A percentile compares a stretch with the other conserved stretches of the same genome.
phyloP scores from a whole-genome alignment of 2,113 vertebrate species.

The Otolemur garnettii region DNA sequence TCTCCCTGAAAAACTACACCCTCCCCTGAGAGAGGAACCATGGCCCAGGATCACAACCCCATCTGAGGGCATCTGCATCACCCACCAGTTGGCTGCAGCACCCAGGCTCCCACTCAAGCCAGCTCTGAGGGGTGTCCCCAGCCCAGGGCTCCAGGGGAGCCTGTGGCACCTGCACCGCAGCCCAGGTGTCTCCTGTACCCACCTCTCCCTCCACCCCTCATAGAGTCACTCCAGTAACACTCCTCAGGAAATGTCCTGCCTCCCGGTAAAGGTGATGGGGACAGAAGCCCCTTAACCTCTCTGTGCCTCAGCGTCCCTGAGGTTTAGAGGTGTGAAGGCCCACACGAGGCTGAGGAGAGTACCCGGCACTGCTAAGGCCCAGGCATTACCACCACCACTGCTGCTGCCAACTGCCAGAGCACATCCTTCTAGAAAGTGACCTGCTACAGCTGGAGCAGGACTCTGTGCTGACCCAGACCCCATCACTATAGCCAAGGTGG shows the following conservation, averaged over 20 bases:
- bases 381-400: too few species aligned
- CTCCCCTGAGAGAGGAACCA: rapidly evolving
- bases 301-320: background rate
- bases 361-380: background rate
- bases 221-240: background rate
- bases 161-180: rapidly evolving
- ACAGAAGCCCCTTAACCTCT: background rate
- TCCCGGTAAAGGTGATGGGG: background rate
- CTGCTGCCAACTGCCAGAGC: rapidly evolving
- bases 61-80: too few species aligned
- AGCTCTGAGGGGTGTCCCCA: background rate
- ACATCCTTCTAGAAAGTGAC: background rate
- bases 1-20: background rate
- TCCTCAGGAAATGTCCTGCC: background rate
- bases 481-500: rapidly evolving
- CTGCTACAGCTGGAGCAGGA: too few species aligned
- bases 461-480: too few species aligned
- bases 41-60: rapidly evolving
- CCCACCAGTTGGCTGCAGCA: background rate
- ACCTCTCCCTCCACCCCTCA: background rate
- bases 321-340: background rate
- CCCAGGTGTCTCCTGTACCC: rapidly evolving
- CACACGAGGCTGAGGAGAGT: background rate
- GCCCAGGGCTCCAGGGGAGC: too few species aligned
- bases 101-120: too few species aligned